Base-by-base conservation (phyloP, 2,888 invertebrate genomes). In the Thereva unica region DNA sequence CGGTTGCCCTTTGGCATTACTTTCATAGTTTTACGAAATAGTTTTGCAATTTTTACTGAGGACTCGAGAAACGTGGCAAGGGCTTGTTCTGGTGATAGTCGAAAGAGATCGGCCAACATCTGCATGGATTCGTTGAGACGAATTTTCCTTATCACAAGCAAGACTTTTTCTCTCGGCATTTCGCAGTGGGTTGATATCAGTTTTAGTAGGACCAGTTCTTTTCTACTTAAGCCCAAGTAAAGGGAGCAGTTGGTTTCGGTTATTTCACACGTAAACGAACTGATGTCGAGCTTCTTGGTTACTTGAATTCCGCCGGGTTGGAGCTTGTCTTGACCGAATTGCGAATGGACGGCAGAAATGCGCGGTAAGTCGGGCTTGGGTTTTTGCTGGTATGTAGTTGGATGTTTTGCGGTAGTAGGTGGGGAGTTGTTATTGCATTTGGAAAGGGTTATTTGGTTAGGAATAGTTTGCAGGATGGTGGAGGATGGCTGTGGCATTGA, bases 261-360 rank as follows among this genome's bases (percentile, higher is more conserved):
- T 6, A 47, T 38, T 12, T 59, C 47, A 9, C n/a, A 10, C 2
- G 47, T 59, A 34, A 37, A n/a, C 1, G 23, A 23, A 23, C 23
- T 23, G 23, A 23, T 23, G 23, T 23, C 23, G 23, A 23, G 23
- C 23, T n/a, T 59, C 38, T 4, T 34, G 37, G 7, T 59, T 59
- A 37, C 5, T 47, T 7, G 9, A 4, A 47, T 59, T 59, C 5
- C 5, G 37, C 8, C 6, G 4, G 8, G 9, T 45, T 44, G 47
- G 8, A 5, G 8, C 5, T 6, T 23, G 23, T 59, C 47, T 7
- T 37, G 47, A 5, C 10, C 12, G 34, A 47, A 59, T 34, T 59
- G 57, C 6, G 57, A 59, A 35, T 59, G 57, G 4, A 59, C 57
- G 5, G 57, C 45, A 35, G 57, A 7, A 47, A 59, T 59, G 45